phyloP scores from a whole-genome alignment of 1,140 invertebrate genomes.

The Drosophila sucinea region DNA sequence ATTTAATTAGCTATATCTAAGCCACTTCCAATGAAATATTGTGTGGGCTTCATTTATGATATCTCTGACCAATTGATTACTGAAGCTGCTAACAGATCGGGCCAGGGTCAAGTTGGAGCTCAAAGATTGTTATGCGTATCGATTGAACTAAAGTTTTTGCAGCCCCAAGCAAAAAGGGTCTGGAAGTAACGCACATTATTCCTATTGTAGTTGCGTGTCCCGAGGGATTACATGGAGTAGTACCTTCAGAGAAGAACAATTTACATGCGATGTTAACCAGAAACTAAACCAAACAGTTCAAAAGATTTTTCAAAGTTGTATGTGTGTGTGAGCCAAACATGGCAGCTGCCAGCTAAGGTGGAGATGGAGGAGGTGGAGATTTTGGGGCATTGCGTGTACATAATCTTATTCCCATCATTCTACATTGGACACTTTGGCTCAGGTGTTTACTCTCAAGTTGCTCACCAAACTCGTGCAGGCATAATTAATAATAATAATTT shows the following conservation, averaged over 20 bases:
- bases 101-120: too few species aligned
- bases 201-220: not conserved
- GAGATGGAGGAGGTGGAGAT: constrained; percentile 24
- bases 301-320: constrained; percentile 33
- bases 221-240: not conserved
- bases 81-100: too few species aligned
- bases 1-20: too few species aligned
- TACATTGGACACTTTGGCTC: not conserved
- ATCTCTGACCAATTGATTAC: too few species aligned
- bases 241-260: not conserved
- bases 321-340: constrained; percentile 68
- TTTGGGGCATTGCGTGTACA: constrained; percentile 43
- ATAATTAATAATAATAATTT: constrained; percentile 3
- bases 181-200: too few species aligned
- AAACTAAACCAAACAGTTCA: constrained; percentile 8
- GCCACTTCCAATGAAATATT: too few species aligned
- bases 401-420: constrained; percentile 2
- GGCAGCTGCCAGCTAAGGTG: constrained; percentile 46
- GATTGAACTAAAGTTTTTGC: too few species aligned
- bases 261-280: not conserved
- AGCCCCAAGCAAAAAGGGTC: too few species aligned
- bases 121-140: too few species aligned
- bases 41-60: too few species aligned
- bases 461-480: not conserved
- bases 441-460: constrained; percentile 5